Conservation (phyloP, 1,140 invertebrate genomes). For the Teleogryllus occipitalis region DNA sequence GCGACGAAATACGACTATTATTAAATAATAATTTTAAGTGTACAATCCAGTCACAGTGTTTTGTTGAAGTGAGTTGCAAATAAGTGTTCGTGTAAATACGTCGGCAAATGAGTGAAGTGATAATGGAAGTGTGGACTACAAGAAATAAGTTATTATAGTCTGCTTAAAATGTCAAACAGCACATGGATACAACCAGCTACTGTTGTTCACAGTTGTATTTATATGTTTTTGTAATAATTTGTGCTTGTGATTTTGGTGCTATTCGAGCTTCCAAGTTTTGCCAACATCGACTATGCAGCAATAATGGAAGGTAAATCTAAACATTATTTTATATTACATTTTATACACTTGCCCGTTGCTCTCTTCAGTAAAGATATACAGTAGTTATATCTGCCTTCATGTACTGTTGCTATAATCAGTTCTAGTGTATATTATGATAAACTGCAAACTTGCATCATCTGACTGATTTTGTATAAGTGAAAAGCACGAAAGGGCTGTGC, state of each 20-base stretch:
- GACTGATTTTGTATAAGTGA: neutral
- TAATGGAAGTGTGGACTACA: neutral
- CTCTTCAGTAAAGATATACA: neutral
- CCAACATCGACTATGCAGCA: neutral
- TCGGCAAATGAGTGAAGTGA: neutral
- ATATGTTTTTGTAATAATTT: neutral
- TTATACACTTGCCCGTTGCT: neutral
- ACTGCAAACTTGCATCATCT: neutral
- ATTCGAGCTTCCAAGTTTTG: neutral
- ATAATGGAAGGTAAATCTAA: neutral
- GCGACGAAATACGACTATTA: neutral
- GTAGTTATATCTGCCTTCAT: neutral
- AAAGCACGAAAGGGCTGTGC: neutral
- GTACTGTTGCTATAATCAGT: neutral
- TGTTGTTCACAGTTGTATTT: neutral
- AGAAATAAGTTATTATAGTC: neutral
- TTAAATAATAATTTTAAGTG: neutral
- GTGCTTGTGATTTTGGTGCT: conserved; percentile 3
- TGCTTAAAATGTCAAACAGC: neutral
- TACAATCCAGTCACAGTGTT: neutral
- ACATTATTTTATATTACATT: neutral
- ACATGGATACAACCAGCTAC: neutral
- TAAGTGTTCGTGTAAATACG: neutral
- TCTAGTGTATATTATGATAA: neutral
- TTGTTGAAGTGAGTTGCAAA: neutral